Conservation (phyloP, 2,113 vertebrate species). For the Hipposideros armiger region DNA sequence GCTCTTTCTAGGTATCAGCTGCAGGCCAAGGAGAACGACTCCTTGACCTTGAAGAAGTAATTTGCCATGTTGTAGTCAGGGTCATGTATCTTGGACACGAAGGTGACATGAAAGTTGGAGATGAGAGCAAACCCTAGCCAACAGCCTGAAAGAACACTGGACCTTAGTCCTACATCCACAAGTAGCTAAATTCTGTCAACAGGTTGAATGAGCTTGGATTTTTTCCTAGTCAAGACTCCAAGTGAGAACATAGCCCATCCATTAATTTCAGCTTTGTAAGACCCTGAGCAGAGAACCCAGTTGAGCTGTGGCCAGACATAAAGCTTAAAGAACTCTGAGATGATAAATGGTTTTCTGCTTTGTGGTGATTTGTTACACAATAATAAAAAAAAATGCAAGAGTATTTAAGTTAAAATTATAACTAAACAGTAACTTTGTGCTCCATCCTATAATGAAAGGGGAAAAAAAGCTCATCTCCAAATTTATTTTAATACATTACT, state of each 20-base stretch:
- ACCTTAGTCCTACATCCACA: not conserved
- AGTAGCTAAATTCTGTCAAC: not conserved
- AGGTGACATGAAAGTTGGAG: not conserved
- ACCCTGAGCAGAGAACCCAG: not conserved
- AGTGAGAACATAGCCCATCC: not conserved
- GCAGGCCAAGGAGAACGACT: not conserved
- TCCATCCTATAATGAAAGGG: not conserved
- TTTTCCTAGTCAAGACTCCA: not conserved
- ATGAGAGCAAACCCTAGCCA: not conserved
- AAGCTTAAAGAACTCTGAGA: not conserved
- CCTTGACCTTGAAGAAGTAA: not conserved
- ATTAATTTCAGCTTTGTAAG: not conserved
- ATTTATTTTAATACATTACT: not conserved
- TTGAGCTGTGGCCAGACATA: not conserved
- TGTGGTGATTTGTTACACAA: not conserved
- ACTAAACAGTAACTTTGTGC: not conserved
- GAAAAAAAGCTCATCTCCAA: not conserved
- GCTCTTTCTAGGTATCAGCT: not conserved
- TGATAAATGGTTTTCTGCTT: not conserved
- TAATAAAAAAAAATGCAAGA: not conserved
- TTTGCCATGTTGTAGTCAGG: not conserved
- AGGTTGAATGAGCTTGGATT: not conserved
- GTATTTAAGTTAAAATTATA: conserved; percentile 13
- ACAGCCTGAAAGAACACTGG: not conserved
- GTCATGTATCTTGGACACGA: rapidly evolving